phyloP scores from a whole-genome alignment of 2,888 invertebrate genomes.

The Agelastica alni region DNA sequence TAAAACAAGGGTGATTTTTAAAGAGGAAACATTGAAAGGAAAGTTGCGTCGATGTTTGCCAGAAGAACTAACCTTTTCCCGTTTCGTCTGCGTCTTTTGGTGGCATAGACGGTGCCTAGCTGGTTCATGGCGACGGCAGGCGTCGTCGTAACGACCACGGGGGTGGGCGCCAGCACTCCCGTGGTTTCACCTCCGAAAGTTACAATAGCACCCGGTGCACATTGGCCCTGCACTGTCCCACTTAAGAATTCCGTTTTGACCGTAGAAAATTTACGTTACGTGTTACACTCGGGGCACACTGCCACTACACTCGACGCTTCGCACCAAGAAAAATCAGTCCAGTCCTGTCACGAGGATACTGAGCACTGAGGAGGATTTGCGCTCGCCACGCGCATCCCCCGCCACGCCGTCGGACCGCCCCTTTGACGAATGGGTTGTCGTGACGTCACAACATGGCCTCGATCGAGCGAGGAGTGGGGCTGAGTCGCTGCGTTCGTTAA shows the following conservation, averaged over 20 bases:
- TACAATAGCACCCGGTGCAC: slow-evolving; percentile 51
- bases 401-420: slow-evolving; percentile 37
- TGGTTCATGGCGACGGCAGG: slow-evolving; percentile 71
- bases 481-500: slow-evolving; percentile 30
- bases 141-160: slow-evolving; percentile 43
- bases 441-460: slow-evolving; percentile 55
- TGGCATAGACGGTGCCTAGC: slow-evolving; percentile 95
- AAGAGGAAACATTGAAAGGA: too few species aligned
- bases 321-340: slow-evolving; percentile 24
- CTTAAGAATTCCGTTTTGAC: slow-evolving; percentile 53
- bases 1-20: too few species aligned
- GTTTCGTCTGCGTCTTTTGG: slow-evolving; percentile 91
- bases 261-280: neutral
- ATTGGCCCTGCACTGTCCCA: slow-evolving; percentile 51
- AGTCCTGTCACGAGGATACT: slow-evolving; percentile 39
- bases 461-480: slow-evolving; percentile 16
- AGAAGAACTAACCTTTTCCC: slow-evolving; percentile 92
- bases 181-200: slow-evolving; percentile 50
- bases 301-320: slow-evolving; percentile 16
- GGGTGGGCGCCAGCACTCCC: slow-evolving; percentile 47
- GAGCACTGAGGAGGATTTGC: slow-evolving; percentile 34
- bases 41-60: too few species aligned
- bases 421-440: slow-evolving; percentile 40
- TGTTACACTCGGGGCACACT: slow-evolving; percentile 15
- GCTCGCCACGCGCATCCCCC: slow-evolving; percentile 28